These are phyloP conservation scores for Drosophila diplacantha DNA, from an alignment of 2,888 invertebrate genomes.

Conservation along the genomic window DNA sequence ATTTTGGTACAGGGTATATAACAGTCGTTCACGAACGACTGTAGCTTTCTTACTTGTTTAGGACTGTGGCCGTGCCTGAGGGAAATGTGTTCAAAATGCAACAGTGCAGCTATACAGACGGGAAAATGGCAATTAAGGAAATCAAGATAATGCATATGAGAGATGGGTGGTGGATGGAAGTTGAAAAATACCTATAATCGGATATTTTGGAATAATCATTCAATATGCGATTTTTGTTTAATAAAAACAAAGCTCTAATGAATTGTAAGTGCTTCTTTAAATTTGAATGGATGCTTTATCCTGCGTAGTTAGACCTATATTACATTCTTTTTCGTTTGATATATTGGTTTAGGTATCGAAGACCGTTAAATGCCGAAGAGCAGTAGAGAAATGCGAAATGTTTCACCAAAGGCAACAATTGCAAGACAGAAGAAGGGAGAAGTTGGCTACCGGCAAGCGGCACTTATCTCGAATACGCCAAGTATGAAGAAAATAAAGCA, in stretches of 20 bases:
- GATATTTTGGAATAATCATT: neutral
- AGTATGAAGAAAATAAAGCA: conserved; percentile 50
- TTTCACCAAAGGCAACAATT: conserved; percentile 48
- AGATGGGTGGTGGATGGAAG: too few relatives aligned
- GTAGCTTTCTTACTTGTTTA: too few relatives aligned
- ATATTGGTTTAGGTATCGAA: conserved; percentile 65
- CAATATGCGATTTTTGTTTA: too few relatives aligned
- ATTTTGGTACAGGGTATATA: too few relatives aligned
- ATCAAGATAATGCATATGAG: too few relatives aligned
- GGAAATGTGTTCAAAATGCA: too few relatives aligned
- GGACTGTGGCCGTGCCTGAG: too few relatives aligned
- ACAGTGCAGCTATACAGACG: too few relatives aligned
- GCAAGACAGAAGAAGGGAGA: conserved; percentile 10
- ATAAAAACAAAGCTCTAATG: too few relatives aligned
- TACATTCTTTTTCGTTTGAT: neutral
- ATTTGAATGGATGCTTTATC: neutral
- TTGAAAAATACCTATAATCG: neutral
- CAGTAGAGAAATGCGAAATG: conserved; percentile 46
- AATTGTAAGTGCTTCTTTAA: too few relatives aligned
- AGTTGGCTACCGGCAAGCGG: conserved; percentile 49
- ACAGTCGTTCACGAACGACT: too few relatives aligned
- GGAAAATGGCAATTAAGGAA: too few relatives aligned
- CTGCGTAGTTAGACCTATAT: neutral
- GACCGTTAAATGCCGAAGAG: conserved; percentile 30
- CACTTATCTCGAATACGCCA: conserved; percentile 65